A percentile compares a stretch with the other conserved stretches of the same genome.
Conservation (phyloP, 1,140 invertebrate species). For the Musca vetustissima region DNA sequence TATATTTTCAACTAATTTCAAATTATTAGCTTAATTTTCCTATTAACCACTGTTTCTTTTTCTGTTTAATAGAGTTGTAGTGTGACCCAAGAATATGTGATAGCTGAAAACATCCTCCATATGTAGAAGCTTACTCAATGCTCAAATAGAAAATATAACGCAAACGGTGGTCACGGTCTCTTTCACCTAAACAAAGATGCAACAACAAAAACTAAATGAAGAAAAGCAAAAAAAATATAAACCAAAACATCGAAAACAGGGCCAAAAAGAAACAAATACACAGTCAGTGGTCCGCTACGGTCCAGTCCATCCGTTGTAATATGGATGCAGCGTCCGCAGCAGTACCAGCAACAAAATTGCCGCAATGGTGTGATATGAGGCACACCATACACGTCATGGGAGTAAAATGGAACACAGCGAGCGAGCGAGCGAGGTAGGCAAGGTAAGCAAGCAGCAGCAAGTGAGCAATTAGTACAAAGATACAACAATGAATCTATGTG, state of each 20-base stretch:
- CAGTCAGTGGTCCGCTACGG: too few species aligned
- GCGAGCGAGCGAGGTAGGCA: neutral
- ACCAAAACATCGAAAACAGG: too few species aligned
- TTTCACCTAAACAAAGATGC: constrained; percentile 17
- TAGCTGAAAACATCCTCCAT: neutral
- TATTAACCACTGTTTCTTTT: too few species aligned
- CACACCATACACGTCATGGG: neutral
- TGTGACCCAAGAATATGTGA: neutral
- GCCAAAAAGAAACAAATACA: too few species aligned
- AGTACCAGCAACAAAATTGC: neutral
- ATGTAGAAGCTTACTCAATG: neutral
- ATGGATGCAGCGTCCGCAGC: too few species aligned
- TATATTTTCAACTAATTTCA: too few species aligned
- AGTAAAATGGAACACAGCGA: neutral
- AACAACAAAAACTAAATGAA: constrained; percentile 1
- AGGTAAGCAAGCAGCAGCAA: constrained; percentile 19
- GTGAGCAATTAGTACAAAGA: neutral
- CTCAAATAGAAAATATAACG: neutral
- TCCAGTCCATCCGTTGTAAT: too few species aligned
- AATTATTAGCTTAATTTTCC: too few species aligned
- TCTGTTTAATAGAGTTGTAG: neutral
- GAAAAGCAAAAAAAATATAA: too few species aligned
- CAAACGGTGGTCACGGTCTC: constrained; percentile 22
- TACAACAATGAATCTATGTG: too few species aligned
- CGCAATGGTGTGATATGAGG: neutral